Percentiles rank a stretch among this genome's conserved stretches.
phyloP scores from a whole-genome alignment of 2,113 vertebrate species.

The Myotis brandtii region DNA sequence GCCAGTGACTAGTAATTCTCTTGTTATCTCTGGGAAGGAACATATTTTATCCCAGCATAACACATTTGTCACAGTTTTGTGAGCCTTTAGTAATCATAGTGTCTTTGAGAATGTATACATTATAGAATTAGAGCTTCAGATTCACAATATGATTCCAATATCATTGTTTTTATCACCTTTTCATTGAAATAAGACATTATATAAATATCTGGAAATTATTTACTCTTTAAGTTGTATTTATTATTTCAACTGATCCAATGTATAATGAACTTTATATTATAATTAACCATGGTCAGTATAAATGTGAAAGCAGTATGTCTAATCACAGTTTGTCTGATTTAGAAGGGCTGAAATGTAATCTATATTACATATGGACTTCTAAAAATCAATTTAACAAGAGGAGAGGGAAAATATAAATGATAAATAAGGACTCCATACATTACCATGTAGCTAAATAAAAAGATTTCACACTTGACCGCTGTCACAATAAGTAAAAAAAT shows the following conservation, averaged over 20 bases:
- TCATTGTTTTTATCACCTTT: neutral
- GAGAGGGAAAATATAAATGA: neutral
- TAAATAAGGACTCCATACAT: neutral
- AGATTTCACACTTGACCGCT: neutral
- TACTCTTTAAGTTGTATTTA: neutral
- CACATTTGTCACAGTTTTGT: neutral
- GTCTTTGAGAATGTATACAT: neutral
- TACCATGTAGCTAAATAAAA: neutral
- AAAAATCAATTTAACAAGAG: neutral
- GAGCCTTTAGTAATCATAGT: neutral
- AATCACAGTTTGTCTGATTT: neutral
- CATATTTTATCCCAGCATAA: neutral
- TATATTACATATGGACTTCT: neutral
- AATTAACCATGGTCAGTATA: neutral
- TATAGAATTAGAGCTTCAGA: neutral
- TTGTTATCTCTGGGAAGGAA: neutral
- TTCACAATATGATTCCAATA: neutral
- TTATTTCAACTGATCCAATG: neutral
- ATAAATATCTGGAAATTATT: neutral
- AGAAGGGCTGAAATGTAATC: neutral
- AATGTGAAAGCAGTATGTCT: neutral
- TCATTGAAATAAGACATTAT: neutral
- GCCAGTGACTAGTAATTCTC: neutral
- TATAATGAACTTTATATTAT: constrained; percentile 13
- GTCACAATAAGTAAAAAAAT: neutral